Percentiles rank a stretch among this genome's conserved stretches.
Conservation (phyloP, 2,797 vertebrate genomes). For the Galagoides demidoff region DNA sequence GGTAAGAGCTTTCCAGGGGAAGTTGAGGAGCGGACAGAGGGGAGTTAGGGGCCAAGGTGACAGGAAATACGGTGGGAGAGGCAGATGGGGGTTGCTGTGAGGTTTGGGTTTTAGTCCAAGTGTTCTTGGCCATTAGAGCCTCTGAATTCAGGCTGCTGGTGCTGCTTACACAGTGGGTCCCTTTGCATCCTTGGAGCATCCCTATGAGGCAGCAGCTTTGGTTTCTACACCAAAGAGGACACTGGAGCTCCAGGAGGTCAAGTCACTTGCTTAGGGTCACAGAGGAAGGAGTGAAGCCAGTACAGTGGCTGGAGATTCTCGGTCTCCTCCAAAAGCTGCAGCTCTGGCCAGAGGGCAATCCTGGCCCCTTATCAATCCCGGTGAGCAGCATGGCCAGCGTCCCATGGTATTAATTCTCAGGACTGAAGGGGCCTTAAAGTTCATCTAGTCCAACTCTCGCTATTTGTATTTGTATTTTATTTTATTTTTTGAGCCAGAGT, state of each 20-base stretch:
- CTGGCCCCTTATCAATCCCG: neutral
- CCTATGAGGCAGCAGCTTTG: neutral
- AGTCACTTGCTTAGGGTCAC: neutral
- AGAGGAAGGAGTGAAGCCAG: neutral
- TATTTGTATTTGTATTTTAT: no score
- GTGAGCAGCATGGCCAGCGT: neutral
- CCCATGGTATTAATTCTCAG: neutral
- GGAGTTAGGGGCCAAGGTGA: neutral
- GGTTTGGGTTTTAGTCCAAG: neutral
- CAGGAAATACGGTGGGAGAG: neutral
- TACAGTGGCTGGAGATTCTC: neutral
- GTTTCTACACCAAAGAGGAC: neutral
- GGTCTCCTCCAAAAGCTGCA: neutral
- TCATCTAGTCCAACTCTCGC: neutral
- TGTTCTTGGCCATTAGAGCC: neutral
- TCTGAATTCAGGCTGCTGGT: neutral
- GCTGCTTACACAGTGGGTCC: fast-evolving
- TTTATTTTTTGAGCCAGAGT: no score
- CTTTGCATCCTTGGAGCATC: neutral
- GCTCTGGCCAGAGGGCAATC: neutral
- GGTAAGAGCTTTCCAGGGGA: neutral
- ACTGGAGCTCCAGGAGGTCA: neutral
- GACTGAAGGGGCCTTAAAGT: neutral
- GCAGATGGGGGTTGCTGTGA: fast-evolving
- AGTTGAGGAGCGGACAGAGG: neutral